These are phyloP conservation scores for Trichogramma pretiosum DNA, from an alignment of 1,140 invertebrate genomes.

Conservation along the genomic window DNA sequence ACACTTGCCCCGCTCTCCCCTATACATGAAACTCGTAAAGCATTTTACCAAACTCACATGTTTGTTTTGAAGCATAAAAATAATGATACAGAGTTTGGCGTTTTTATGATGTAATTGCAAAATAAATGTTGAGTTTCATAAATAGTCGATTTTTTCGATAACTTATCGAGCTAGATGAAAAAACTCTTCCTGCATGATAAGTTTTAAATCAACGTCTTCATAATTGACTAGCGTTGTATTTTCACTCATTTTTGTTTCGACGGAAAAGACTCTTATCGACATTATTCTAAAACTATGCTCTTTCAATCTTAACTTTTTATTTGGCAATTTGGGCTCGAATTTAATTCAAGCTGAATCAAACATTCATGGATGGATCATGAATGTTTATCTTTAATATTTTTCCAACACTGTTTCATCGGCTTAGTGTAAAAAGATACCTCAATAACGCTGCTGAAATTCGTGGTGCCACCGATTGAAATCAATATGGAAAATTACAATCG, in stretches of 20 bases:
- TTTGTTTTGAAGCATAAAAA: slow-evolving; percentile 24
- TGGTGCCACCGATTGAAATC: slow-evolving; percentile 99
- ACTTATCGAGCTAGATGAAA: no score
- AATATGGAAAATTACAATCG: slow-evolving; percentile 97
- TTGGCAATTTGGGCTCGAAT: no score
- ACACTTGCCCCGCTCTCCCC: no score
- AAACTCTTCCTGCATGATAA: no score
- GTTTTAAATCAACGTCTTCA: slow-evolving; percentile 24
- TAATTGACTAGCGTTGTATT: slow-evolving; percentile 42
- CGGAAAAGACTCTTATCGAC: slow-evolving; percentile 9
- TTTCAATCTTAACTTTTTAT: no score
- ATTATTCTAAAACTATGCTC: no score
- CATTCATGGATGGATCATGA: no score
- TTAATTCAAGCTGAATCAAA: no score
- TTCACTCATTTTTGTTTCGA: slow-evolving; percentile 17
- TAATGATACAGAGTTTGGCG: slow-evolving; percentile 29
- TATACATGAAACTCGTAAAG: no score
- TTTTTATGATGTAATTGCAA: slow-evolving; percentile 8
- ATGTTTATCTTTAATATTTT: no score
- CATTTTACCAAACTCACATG: slow-evolving; percentile 20
- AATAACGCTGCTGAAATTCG: slow-evolving; percentile 91
- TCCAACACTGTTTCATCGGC: no score
- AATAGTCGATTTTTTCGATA: no score
- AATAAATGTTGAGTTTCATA: background rate
- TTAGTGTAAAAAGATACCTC: slow-evolving; percentile 46